A percentile compares a stretch with the other conserved stretches of the same genome.
Conservation (phyloP, 2,113 vertebrate genomes). For the Indri indri region DNA sequence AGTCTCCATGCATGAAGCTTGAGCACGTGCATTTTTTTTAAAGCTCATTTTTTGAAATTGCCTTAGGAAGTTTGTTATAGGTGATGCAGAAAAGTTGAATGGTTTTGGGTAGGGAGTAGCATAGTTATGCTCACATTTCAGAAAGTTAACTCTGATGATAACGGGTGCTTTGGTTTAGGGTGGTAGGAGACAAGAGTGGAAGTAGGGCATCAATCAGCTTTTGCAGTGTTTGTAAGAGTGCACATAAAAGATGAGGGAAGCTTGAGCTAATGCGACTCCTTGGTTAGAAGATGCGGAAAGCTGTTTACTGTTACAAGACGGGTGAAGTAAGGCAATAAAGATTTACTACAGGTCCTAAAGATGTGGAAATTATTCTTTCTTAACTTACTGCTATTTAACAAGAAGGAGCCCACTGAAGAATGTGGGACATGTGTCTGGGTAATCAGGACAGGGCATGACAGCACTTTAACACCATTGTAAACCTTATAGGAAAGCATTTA, state of each 20-base stretch:
- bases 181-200: background rate
- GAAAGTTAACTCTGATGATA: background rate
- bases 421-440: background rate
- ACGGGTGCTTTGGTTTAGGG: background rate
- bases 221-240: background rate
- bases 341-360: conserved; percentile 57
- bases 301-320: background rate
- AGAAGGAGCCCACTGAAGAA: background rate
- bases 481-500: conserved; percentile 40
- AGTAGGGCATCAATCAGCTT: background rate
- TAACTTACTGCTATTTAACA: conserved; percentile 55
- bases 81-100: background rate
- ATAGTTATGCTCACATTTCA: background rate
- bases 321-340: conserved; percentile 30
- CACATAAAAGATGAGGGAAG: background rate
- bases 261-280: background rate
- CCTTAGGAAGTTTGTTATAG: background rate
- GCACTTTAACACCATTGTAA: background rate
- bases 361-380: conserved; percentile 35
- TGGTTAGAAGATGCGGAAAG: background rate
- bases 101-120: background rate
- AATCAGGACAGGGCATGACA: background rate
- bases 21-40: background rate
- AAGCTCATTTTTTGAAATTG: background rate
- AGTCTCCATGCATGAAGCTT: background rate